Evolutionary conservation across 2,888 invertebrate species (phyloP).

Genomic region (Drosophila robusta): DNA sequence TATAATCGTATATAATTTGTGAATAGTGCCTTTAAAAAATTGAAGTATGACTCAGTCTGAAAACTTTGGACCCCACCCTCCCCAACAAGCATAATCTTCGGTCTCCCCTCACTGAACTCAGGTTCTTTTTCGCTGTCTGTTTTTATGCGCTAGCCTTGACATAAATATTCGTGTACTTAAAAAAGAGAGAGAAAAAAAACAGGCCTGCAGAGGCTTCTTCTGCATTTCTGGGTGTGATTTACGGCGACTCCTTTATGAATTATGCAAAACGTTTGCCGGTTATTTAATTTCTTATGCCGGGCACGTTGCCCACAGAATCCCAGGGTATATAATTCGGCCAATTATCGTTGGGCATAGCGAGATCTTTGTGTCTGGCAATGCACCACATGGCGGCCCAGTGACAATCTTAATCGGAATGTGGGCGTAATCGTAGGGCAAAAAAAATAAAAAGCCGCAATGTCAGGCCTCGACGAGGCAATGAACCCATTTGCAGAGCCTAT

Average conservation of each 20-base stretch:
- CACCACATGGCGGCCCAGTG: conserved; percentile 18
- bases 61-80: background rate
- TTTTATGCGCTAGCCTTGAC: conserved; percentile 56
- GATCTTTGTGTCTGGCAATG: background rate
- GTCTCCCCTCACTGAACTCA: background rate
- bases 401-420: conserved; percentile 36
- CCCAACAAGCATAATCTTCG: background rate
- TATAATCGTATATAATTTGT: background rate
- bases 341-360: conserved; percentile 22
- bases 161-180: conserved; percentile 48
- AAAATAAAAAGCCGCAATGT: conserved; percentile 15
- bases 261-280: conserved; percentile 36
- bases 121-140: conserved; percentile 9
- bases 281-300: conserved; percentile 19
- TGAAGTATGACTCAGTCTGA: background rate
- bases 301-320: conserved; percentile 30
- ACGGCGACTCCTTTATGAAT: conserved; percentile 40
- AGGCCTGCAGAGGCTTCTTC: conserved; percentile 17
- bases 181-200: conserved; percentile 11
- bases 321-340: conserved; percentile 44
- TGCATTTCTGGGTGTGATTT: conserved; percentile 63
- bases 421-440: conserved; percentile 32
- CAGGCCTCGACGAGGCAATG: conserved; percentile 39
- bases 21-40: too few species aligned
- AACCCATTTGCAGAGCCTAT: conserved; percentile 40